phyloP scores from a whole-genome alignment of 2,888 invertebrate species.

The Lasioglossum leucozonium region DNA sequence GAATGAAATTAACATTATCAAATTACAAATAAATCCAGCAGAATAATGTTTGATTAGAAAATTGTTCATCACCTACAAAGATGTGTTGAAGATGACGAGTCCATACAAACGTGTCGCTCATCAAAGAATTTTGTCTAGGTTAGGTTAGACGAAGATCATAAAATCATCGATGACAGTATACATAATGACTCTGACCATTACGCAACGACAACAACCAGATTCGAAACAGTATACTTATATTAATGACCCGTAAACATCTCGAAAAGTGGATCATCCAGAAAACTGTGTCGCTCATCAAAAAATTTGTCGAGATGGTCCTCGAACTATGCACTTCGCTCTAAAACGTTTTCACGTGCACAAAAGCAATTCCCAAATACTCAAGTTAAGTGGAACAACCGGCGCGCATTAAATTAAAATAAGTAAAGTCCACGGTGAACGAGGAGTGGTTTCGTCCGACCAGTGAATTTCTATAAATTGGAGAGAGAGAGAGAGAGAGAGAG shows the following conservation, averaged over 20 bases:
- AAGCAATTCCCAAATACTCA: background rate
- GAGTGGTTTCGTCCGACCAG: background rate
- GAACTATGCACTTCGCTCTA: background rate
- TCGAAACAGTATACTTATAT: background rate
- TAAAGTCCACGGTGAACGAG: background rate
- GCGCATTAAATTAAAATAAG: background rate
- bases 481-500: background rate
- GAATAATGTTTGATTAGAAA: no score
- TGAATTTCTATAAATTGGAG: slow-evolving; percentile 1
- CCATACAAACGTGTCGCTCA: no score
- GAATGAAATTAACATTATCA: no score
- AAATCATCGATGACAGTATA: no score
- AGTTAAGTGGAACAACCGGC: background rate
- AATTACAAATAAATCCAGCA: no score
- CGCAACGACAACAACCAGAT: background rate
- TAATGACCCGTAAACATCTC: background rate
- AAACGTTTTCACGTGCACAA: background rate
- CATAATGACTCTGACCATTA: no score
- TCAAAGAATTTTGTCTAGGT: no score
- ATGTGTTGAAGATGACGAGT: no score
- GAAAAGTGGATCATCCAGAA: background rate
- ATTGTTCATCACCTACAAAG: no score
- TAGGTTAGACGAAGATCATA: no score
- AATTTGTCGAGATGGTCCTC: background rate
- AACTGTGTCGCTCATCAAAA: background rate